Conservation (phyloP, 2,113 vertebrate species). For the Dicentrarchus labrax region DNA sequence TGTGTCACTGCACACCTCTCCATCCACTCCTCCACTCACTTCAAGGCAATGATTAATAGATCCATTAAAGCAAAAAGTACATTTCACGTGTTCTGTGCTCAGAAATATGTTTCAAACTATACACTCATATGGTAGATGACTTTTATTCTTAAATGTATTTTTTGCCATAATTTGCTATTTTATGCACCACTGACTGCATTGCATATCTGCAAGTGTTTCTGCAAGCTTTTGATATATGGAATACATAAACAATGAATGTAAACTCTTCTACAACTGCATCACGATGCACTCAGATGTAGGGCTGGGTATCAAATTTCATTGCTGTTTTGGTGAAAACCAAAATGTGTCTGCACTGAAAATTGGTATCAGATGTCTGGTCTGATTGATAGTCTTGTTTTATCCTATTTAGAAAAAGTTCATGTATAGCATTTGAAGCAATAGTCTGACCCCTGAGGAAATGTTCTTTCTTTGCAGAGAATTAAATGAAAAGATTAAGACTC, state of each 20-base stretch:
- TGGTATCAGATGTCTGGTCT: background rate
- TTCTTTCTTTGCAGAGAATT: background rate
- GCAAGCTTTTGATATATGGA: background rate
- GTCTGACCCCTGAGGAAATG: background rate
- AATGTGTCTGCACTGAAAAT: background rate
- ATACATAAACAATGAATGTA: background rate
- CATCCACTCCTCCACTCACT: conserved; percentile 38
- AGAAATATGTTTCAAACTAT: conserved; percentile 17
- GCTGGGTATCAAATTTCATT: background rate
- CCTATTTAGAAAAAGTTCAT: background rate
- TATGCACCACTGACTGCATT: conserved; percentile 2
- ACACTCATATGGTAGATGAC: background rate
- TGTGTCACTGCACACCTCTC: conserved; percentile 49
- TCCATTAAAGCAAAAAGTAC: conserved; percentile 40
- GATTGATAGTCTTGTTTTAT: background rate
- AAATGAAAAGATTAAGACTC: background rate
- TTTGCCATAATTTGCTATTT: conserved; percentile 25
- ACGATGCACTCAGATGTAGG: background rate
- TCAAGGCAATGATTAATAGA: conserved; percentile 44
- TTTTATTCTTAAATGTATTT: conserved; percentile 25
- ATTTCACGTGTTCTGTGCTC: background rate
- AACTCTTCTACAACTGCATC: background rate
- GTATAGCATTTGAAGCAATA: background rate
- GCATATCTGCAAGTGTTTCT: conserved; percentile 1
- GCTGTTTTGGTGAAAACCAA: background rate